Base-by-base conservation (phyloP, 2,797 vertebrate species). In the Columba guinea region DNA sequence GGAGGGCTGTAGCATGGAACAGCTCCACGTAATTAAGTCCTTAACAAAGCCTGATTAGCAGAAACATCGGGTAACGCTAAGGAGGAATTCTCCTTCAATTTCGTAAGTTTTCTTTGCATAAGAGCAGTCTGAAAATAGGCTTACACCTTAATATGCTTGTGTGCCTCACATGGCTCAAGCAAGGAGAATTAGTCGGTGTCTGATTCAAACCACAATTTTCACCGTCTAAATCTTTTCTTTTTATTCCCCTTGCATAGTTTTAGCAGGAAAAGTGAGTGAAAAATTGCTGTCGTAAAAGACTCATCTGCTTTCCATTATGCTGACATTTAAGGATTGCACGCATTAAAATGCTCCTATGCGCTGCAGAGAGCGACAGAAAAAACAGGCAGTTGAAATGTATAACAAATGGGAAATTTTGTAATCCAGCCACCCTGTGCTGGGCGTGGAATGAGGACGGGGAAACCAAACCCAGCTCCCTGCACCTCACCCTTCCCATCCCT, bases 281-380 rank as follows among this genome's bases (percentile, higher is more conserved):
- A 91, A 95, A 83, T 87, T 69, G 58, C 87, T 82, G 52, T 88
- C 69, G 49, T 93, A 90, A 91, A 91, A 32, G 49, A 71, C 87
- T 77, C 86, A 56, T 77, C 74, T 77, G 93, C 88, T 92, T 84
- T 93, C 91, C 49, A 30, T 81, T 84, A 41, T 3, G 11, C 69
- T 90, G 70, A 60, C 82, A 92, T 93, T 84, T 59, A 70, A 91
- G 85, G 78, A 73, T 85, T 86, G 83, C 88, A 58, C 73, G n/a
- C 41, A 68, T 89, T 94, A 77, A 89, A 79, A 64, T 13, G 17
- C 77, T 96, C 67, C 94, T 89, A 52, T 56, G 79, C 5, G 11
- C 63, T 48, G n/a, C 75, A 53, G 83, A 73, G 9, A 69, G 46
- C 7, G 76, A 51, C 69, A 35, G 84, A 44, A 73, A 69, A 71